Conservation (phyloP, 2,113 vertebrate genomes). For the Triplophysa siluroides region DNA sequence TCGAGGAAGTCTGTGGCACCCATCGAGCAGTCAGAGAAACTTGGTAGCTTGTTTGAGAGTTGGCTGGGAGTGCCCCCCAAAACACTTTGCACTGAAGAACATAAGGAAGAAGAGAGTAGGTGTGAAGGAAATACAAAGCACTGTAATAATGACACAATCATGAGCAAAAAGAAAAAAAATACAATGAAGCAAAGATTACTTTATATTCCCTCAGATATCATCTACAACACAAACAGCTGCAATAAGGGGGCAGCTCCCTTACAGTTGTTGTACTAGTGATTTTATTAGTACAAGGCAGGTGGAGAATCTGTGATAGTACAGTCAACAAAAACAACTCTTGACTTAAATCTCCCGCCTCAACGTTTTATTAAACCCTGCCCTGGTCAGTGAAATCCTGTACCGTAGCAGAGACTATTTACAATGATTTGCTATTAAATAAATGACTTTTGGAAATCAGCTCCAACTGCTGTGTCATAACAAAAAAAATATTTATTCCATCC, state of each 20-base stretch:
- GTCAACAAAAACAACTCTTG: constrained; percentile 49
- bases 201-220: background rate
- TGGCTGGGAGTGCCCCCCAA: constrained; percentile 84
- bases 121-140: background rate
- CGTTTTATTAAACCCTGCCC: background rate
- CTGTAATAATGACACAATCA: background rate
- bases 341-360: constrained; percentile 55
- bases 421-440: no score
- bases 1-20: constrained; percentile 86
- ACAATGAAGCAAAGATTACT: no score
- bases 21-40: constrained; percentile 79
- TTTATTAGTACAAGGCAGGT: constrained; percentile 40
- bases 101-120: constrained; percentile 4
- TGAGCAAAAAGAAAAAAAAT: background rate
- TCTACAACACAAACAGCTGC: background rate
- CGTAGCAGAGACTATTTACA: no score
- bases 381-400: background rate
- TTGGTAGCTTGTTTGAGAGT: constrained; percentile 82
- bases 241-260: background rate
- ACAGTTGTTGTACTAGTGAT: background rate
- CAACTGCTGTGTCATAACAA: no score
- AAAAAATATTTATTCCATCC: no score
- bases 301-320: constrained; percentile 47
- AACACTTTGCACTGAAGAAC: constrained; percentile 75
- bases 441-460: no score